phyloP scores from a whole-genome alignment of 2,113 vertebrate species.

The Pimephales promelas region DNA sequence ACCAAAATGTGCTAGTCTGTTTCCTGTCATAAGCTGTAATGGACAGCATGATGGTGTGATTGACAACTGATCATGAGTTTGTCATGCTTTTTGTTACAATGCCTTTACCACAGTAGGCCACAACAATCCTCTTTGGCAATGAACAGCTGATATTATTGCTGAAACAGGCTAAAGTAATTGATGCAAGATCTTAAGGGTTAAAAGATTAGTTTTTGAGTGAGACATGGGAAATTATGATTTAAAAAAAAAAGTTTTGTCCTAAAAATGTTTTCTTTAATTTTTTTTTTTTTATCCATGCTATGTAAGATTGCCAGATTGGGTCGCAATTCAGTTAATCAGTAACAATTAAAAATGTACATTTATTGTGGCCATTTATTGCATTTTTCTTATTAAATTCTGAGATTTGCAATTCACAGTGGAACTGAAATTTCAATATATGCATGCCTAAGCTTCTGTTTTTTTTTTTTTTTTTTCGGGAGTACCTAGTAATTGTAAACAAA shows the following conservation, averaged over 20 bases:
- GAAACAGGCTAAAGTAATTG: not conserved
- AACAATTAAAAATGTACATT: not conserved
- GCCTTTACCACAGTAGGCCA: not conserved
- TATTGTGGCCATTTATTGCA: too few relatives aligned
- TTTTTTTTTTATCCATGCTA: too few relatives aligned
- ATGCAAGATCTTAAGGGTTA: not conserved
- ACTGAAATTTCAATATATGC: not conserved
- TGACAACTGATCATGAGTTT: conserved; percentile 17
- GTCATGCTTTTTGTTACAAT: not conserved
- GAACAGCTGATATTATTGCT: conserved; percentile 12
- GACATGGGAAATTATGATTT: not conserved
- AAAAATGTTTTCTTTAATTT: too few relatives aligned
- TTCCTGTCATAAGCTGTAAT: conserved; percentile 28
- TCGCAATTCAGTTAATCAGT: not conserved
- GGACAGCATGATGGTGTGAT: not conserved
- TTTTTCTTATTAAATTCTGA: not conserved
- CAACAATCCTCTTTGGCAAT: conserved; percentile 18
- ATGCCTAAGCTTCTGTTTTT: not conserved
- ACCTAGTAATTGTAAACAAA: not conserved
- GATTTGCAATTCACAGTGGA: not conserved
- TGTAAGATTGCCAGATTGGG: too few relatives aligned
- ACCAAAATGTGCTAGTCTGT: not conserved
- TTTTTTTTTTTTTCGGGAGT: too few relatives aligned
- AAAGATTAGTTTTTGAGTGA: not conserved
- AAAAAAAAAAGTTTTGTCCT: not conserved